phyloP scores from a whole-genome alignment of 2,113 vertebrate genomes.

The Monarcha castaneiventris region DNA sequence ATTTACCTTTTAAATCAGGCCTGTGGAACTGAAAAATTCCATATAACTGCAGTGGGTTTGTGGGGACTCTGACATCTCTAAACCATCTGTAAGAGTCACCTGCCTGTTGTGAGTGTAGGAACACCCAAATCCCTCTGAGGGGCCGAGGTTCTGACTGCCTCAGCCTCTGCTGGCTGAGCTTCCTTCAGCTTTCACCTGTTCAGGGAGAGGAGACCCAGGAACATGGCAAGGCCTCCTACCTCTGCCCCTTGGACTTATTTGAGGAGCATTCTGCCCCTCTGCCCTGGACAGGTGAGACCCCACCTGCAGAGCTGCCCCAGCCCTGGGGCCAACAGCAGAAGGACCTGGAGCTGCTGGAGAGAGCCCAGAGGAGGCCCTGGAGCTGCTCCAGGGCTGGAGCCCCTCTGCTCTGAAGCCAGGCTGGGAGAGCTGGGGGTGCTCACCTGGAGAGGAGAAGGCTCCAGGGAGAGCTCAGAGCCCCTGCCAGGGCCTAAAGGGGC shows the following conservation, averaged over 20 bases:
- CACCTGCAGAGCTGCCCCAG: not conserved
- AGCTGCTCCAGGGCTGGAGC: not conserved
- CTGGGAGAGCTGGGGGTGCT: not conserved
- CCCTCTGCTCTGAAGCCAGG: not conserved
- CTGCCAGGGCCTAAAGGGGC: not conserved
- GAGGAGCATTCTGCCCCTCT: not conserved
- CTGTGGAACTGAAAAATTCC: not conserved
- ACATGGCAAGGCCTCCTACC: fast-evolving
- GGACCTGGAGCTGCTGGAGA: fast-evolving
- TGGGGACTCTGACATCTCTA: not conserved
- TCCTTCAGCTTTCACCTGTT: not conserved
- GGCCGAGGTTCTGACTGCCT: fast-evolving
- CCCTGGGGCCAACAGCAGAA: not conserved
- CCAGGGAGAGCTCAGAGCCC: not conserved
- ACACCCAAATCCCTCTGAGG: not conserved
- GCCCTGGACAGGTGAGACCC: not conserved
- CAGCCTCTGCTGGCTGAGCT: fast-evolving
- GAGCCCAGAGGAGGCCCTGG: fast-evolving
- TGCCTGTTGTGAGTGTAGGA: not conserved
- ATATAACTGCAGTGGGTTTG: not conserved
- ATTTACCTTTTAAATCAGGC: not conserved
- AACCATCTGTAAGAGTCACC: not conserved
- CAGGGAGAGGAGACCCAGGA: not conserved
- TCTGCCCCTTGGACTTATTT: not conserved
- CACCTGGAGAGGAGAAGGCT: not conserved